Evolutionary conservation across 2,888 invertebrate species (phyloP), one percentile per base, ranked within the genome.

Genomic region (Pristionchus arcanus): DNA sequence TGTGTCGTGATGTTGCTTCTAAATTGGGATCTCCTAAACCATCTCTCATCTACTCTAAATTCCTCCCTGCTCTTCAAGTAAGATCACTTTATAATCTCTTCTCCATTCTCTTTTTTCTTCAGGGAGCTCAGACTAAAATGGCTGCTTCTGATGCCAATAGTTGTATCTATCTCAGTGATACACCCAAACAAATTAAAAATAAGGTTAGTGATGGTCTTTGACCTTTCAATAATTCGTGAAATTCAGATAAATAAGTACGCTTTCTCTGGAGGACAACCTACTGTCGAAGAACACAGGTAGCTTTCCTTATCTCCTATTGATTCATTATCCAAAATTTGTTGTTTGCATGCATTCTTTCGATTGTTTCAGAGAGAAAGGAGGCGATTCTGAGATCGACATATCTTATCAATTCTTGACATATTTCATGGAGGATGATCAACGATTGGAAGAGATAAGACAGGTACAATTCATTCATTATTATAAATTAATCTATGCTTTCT

Each of bases 1-100:
- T 99, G 98, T 97, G 98, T 0, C 96, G 99, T 90, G 99, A 99
- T 96, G 98, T 98, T n/a, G 98, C 98, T 0, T 98, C 98, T 0
- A 96, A 97, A 21, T 96, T 99, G 25, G 97, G 98, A 93, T 96
- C 97, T 95, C 97, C 97, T 28, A 98, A 99, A 96, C 98, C 99
- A 90, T 97, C 98, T 11, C 96, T 98, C 77, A 95, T 98, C 53
- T 98, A 98, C 95, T 93, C 92, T 28, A 96, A 97, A 91, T 98
- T 99, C 96, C 97, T 98, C 92, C 98, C 98, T 0, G 97, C 98
- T 0, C 96, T 99, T 85, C 98, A 98, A 84, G 90, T 91, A 96
- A 55, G 34, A 84, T 49, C 16, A 53, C 49, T 16, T 19, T 21
- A 13, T 34, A 25, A 15, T 28, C 15, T 68, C 28, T 68, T 25